phyloP scores from a whole-genome alignment of 1,140 invertebrate species.

The Atta colombica region DNA sequence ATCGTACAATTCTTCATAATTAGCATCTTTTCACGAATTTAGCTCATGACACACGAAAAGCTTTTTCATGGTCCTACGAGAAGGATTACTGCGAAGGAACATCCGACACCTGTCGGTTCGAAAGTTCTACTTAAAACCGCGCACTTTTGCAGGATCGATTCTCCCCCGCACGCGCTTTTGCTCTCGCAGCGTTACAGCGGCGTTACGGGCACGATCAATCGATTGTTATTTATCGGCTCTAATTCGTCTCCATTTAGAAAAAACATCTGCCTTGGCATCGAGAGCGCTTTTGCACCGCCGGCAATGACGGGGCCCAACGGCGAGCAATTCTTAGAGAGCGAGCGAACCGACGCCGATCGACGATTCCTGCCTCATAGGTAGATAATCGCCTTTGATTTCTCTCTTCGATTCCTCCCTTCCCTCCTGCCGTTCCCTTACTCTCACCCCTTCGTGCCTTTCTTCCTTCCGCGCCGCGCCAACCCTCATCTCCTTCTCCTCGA shows the following conservation, averaged over 20 bases:
- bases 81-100: constrained; percentile 18
- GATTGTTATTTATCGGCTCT: constrained; percentile 72
- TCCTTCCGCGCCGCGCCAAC: constrained; percentile 51
- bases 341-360: constrained; percentile 76
- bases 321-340: constrained; percentile 79
- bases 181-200: constrained; percentile 6
- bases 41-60: constrained; percentile 12
- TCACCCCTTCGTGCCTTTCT: constrained; percentile 53
- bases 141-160: constrained; percentile 15
- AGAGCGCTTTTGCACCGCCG: constrained; percentile 69
- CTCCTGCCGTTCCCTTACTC: constrained; percentile 49
- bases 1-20: not conserved
- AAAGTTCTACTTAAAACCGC: constrained; percentile 30
- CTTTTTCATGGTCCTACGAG: not conserved
- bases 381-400: constrained; percentile 87
- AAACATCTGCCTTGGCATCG: constrained; percentile 72
- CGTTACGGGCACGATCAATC: constrained; percentile 52
- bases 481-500: constrained; percentile 66
- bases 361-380: constrained; percentile 86
- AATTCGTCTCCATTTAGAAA: constrained; percentile 76
- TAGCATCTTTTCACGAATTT: constrained; percentile 16
- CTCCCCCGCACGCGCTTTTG: not conserved
- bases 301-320: constrained; percentile 75
- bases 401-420: constrained; percentile 84
- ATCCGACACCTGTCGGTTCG: constrained; percentile 54